These are phyloP conservation scores for Gobio occitaniae DNA, from an alignment of 2,797 vertebrate species.

Conservation along the genomic window DNA sequence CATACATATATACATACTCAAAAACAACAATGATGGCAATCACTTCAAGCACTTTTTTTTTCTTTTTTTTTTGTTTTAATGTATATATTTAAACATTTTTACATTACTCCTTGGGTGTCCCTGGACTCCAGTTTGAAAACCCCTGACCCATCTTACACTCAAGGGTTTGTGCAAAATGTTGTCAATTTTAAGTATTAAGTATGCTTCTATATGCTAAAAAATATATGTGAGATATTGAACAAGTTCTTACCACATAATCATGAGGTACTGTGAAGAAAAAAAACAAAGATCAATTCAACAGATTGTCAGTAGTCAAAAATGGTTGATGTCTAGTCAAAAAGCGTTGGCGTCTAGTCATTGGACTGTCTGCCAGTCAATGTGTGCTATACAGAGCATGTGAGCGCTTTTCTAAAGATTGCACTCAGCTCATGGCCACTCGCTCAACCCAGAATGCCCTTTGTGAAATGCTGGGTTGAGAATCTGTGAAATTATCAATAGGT, in stretches of 20 bases:
- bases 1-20: background rate
- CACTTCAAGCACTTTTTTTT: background rate
- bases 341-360: background rate
- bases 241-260: slow-evolving; percentile 52
- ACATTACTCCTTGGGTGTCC: too few relatives aligned
- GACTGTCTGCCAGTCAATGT: background rate
- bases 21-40: background rate
- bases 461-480: background rate
- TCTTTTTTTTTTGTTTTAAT: background rate
- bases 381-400: background rate
- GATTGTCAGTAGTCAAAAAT: background rate
- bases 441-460: background rate
- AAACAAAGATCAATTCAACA: background rate
- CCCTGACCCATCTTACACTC: background rate
- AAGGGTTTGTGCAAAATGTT: background rate
- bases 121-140: too few relatives aligned
- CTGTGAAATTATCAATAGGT: background rate
- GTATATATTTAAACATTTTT: background rate
- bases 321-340: background rate
- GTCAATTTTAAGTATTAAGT: background rate
- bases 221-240: slow-evolving; percentile 4
- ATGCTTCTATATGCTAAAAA: background rate
- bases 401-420: background rate
- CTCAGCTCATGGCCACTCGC: background rate
- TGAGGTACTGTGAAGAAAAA: slow-evolving; percentile 49